phyloP scores from a whole-genome alignment of 2,113 vertebrate genomes.

The Typhlomys cinereus region DNA sequence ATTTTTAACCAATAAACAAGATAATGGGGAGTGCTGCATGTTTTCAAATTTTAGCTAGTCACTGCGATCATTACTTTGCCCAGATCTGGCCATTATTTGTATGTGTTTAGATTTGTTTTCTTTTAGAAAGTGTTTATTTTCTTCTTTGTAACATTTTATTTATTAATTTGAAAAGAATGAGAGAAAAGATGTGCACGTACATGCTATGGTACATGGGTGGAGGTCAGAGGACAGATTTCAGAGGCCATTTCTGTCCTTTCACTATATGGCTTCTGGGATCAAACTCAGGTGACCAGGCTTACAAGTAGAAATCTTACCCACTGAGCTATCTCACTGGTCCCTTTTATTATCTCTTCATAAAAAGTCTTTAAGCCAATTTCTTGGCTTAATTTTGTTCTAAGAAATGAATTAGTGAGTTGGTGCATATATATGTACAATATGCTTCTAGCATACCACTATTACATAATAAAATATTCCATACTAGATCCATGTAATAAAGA shows the following conservation, averaged over 20 bases:
- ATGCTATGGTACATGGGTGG: no score
- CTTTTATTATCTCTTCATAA: constrained; percentile 11
- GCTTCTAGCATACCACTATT: background rate
- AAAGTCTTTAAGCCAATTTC: background rate
- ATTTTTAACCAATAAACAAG: constrained; percentile 30
- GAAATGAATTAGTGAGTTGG: background rate
- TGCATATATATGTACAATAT: background rate
- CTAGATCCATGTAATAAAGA: background rate
- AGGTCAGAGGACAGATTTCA: no score
- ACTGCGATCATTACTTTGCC: background rate
- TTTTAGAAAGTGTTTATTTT: no score
- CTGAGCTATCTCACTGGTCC: no score
- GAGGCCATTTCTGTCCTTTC: no score
- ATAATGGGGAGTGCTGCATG: background rate
- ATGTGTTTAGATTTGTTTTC: no score
- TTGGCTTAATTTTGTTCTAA: constrained; percentile 22
- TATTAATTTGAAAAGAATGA: no score
- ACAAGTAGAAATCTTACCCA: no score
- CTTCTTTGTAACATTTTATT: no score
- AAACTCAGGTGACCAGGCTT: no score
- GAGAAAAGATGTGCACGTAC: no score
- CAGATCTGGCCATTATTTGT: constrained; percentile 1
- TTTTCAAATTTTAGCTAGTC: background rate
- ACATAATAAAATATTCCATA: background rate
- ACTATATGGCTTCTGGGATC: no score